These are phyloP conservation scores for Malurus alboscapulatus DNA, from an alignment of 2,113 vertebrate genomes.

Conservation along the genomic window DNA sequence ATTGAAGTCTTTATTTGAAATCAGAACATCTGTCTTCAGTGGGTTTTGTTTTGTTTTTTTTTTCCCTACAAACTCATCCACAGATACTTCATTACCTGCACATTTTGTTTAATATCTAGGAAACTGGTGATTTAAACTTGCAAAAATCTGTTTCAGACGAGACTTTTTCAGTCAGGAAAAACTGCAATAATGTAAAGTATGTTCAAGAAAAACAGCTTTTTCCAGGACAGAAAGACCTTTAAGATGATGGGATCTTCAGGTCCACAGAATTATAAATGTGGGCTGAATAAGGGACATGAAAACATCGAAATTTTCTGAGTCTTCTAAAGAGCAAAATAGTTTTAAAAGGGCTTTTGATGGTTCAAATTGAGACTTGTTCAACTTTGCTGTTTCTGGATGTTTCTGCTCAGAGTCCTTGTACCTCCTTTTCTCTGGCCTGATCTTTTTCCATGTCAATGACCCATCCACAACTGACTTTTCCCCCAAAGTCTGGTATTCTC, in stretches of 20 bases:
- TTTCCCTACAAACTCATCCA: neutral
- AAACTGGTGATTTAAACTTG: neutral
- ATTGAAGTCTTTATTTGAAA: neutral
- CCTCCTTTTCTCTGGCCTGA: neutral
- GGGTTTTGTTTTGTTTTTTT: neutral
- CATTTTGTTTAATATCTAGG: neutral
- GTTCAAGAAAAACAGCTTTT: neutral
- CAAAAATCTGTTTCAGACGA: neutral
- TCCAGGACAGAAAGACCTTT: neutral
- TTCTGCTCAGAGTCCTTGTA: neutral
- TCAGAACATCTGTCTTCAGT: neutral
- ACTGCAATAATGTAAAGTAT: neutral
- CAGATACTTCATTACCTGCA: neutral
- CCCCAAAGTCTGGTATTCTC: neutral
- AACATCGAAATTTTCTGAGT: neutral
- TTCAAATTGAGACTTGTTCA: neutral
- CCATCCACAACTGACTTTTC: neutral
- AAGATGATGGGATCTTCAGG: neutral
- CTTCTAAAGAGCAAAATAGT: neutral
- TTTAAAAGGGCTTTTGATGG: neutral
- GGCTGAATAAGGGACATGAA: neutral
- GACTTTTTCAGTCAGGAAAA: neutral
- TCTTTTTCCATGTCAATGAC: neutral
- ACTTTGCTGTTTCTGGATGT: neutral
- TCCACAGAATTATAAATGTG: neutral